Evolutionary conservation across 92 coral and sea anemone genomes (phyloP).

Genomic region (Isaurus tuberculatus): DNA sequence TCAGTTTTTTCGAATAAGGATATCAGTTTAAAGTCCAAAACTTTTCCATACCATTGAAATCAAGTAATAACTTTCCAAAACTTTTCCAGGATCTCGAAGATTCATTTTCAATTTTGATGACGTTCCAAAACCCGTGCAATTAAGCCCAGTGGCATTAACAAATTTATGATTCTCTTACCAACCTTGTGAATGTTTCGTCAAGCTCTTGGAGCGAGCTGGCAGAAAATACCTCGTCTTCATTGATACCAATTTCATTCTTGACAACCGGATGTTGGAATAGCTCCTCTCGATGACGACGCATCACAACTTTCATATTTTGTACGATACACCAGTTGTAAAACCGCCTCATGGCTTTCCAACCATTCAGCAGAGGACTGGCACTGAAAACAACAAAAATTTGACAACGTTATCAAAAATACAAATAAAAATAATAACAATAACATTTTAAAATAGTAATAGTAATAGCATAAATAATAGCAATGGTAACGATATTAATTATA

Average conservation of each 20-base stretch:
- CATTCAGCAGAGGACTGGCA: slow-evolving; percentile 76
- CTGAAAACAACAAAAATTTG: slow-evolving; percentile 49
- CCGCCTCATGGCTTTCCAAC: slow-evolving; percentile 90
- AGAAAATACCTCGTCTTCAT: slow-evolving; percentile 65
- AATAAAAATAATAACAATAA: too few species aligned
- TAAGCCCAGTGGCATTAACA: too few species aligned
- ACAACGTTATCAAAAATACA: background rate
- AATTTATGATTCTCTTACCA: background rate
- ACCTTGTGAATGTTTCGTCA: slow-evolving; percentile 85
- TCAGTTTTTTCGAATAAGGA: too few species aligned
- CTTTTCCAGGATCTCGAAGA: too few species aligned
- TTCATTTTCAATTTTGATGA: too few species aligned
- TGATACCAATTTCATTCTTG: slow-evolving; percentile 23
- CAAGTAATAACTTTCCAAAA: too few species aligned
- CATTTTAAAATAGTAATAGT: too few species aligned
- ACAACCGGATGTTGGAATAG: slow-evolving; percentile 62
- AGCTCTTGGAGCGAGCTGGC: slow-evolving; percentile 83
- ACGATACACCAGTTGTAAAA: slow-evolving; percentile 91
- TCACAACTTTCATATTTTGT: slow-evolving; percentile 77
- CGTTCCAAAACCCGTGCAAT: too few species aligned
- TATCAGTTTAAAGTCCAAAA: too few species aligned
- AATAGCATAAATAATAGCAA: too few species aligned
- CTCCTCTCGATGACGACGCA: slow-evolving; percentile 78
- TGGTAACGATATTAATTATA: too few species aligned
- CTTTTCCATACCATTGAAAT: too few species aligned